These are phyloP conservation scores for Sterrhoptilus dennistouni DNA, from an alignment of 2,113 vertebrate species.

Conservation along the genomic window DNA sequence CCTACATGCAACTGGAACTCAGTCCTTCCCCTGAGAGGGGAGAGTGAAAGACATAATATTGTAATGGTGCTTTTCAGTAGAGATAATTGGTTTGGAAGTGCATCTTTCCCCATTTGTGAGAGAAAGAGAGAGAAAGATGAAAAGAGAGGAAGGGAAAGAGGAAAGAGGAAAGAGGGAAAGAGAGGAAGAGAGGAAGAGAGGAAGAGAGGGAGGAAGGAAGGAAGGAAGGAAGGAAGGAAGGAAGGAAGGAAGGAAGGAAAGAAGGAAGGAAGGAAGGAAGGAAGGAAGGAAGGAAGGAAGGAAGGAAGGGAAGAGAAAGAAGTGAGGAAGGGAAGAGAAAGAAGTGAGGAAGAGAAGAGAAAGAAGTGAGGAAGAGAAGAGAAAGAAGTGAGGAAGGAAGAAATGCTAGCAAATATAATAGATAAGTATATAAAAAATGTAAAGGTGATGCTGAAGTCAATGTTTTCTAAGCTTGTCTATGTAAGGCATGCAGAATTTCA, in stretches of 20 bases:
- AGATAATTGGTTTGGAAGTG: neutral
- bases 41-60: neutral
- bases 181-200: rapidly evolving
- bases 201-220: rapidly evolving
- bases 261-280: no score
- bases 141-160: rapidly evolving
- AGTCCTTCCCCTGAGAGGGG: neutral
- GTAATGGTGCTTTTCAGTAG: neutral
- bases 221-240: no score
- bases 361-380: no score
- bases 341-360: no score
- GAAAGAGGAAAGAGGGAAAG: neutral
- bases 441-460: neutral
- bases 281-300: no score
- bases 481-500: neutral
- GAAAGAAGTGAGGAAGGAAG: no score
- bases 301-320: neutral
- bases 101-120: neutral
- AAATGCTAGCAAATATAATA: neutral
- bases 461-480: neutral
- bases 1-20: neutral
- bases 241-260: no score
- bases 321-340: rapidly evolving
- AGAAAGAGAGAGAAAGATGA: no score
- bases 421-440: neutral